Conservation (phyloP, 2,113 vertebrate genomes). For the Chauna torquata region DNA sequence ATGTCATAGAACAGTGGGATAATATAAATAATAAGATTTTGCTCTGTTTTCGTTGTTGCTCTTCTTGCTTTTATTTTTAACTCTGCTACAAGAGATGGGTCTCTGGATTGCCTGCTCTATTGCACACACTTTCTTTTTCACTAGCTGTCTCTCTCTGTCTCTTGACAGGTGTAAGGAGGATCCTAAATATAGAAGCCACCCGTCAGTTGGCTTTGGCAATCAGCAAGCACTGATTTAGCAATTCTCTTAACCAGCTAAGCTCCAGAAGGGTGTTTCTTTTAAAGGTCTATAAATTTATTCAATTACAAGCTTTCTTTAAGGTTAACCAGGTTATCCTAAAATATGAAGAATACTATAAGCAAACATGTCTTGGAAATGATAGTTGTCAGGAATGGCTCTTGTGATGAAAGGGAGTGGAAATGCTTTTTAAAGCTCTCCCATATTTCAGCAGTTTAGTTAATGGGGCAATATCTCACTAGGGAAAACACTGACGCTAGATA, state of each 20-base stretch:
- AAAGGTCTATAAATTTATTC: background rate
- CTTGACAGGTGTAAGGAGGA: slow-evolving; percentile 72
- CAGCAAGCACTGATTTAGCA: slow-evolving; percentile 44
- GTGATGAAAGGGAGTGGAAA: background rate
- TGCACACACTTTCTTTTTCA: background rate
- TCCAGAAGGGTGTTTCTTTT: slow-evolving; percentile 14
- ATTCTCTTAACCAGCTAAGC: slow-evolving; percentile 40
- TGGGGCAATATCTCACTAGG: background rate
- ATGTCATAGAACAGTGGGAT: slow-evolving; percentile 44
- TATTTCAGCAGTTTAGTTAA: background rate
- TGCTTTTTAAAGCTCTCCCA: background rate
- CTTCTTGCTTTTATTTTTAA: slow-evolving; percentile 75
- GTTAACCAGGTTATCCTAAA: background rate
- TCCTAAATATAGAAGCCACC: slow-evolving; percentile 61
- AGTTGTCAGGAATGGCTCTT: background rate
- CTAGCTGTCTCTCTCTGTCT: slow-evolving; percentile 43
- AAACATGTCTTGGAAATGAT: background rate
- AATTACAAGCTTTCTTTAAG: background rate
- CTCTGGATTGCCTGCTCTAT: slow-evolving; percentile 54
- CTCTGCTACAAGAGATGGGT: slow-evolving; percentile 22
- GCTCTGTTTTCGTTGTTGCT: slow-evolving; percentile 50
- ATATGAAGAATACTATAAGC: background rate
- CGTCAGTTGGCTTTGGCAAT: slow-evolving; percentile 61
- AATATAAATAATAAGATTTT: slow-evolving; percentile 70
- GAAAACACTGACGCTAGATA: background rate